Conservation (phyloP, 2,113 vertebrate genomes). For the Ptyas mucosa region DNA sequence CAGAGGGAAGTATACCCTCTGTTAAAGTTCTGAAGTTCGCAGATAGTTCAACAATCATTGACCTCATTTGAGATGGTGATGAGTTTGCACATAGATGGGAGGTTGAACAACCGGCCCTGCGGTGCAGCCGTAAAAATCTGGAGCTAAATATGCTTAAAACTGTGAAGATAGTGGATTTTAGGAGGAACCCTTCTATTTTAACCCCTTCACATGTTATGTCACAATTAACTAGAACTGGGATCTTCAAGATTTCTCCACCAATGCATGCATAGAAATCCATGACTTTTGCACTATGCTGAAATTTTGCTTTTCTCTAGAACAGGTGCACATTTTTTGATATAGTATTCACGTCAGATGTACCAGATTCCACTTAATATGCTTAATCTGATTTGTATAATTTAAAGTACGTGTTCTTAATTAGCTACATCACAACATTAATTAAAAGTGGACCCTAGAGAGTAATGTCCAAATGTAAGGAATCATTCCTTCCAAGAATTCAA, state of each 20-base stretch:
- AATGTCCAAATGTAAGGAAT: neutral
- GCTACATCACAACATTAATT: neutral
- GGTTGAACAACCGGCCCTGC: neutral
- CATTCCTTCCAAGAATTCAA: neutral
- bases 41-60: neutral
- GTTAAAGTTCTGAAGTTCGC: neutral
- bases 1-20: neutral
- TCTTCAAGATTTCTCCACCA: neutral
- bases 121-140: neutral
- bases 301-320: neutral
- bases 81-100: neutral
- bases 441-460: neutral
- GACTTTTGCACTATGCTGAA: neutral
- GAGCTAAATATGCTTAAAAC: neutral
- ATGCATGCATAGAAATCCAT: neutral
- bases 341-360: neutral
- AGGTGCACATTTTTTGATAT: neutral
- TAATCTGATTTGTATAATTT: neutral
- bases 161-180: neutral
- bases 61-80: neutral
- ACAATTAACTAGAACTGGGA: neutral
- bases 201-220: neutral
- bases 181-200: neutral
- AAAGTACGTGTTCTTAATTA: neutral
- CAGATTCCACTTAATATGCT: neutral